Evolutionary conservation across 2,113 vertebrate species (phyloP).

Genomic region (Cinclus cinclus): DNA sequence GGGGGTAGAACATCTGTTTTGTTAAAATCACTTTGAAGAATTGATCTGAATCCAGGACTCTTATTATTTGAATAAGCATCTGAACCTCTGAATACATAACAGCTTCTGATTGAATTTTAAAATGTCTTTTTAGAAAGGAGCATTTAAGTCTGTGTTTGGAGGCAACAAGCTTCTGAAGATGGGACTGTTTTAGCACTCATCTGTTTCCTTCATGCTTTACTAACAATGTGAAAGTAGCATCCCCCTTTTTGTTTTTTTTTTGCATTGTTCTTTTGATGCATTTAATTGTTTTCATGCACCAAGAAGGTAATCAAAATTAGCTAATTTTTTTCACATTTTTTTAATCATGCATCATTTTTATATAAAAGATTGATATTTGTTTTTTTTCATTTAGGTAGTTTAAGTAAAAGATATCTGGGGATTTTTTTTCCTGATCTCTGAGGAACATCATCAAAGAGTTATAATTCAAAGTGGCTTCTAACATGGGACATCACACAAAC

Average conservation of each 20-base stretch:
- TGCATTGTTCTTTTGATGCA: background rate
- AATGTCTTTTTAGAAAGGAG: background rate
- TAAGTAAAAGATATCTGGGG: background rate
- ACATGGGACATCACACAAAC: background rate
- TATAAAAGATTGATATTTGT: accelerated
- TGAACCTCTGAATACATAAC: background rate
- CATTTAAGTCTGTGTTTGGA: background rate
- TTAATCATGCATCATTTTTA: accelerated
- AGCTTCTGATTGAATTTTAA: background rate
- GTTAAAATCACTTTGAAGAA: background rate
- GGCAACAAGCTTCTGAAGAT: background rate
- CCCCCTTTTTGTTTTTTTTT: accelerated
- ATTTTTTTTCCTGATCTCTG: background rate
- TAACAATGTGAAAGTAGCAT: background rate
- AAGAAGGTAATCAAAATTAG: background rate
- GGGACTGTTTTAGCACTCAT: background rate
- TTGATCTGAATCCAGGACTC: background rate
- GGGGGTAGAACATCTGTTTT: background rate
- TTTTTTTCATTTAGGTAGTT: background rate
- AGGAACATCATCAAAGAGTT: background rate
- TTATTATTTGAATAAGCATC: background rate
- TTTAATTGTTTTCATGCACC: background rate
- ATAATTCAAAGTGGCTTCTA: background rate
- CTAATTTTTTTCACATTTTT: background rate
- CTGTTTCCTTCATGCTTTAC: background rate